Conservation (phyloP, 1,140 invertebrate species). For the Papilio polytes region DNA sequence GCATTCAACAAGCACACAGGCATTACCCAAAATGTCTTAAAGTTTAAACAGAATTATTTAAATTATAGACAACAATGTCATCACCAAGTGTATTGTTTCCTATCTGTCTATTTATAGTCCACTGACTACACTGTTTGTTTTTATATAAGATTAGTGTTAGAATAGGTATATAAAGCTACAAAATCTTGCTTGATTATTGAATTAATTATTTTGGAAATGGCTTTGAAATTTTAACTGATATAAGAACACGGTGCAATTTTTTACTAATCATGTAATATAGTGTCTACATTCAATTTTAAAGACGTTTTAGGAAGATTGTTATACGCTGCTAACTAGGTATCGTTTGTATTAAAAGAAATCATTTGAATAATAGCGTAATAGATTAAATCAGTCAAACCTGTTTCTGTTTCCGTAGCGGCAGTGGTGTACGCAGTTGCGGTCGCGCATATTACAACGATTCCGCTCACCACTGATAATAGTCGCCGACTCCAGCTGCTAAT, state of each 20-base stretch:
- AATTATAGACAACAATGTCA: background rate
- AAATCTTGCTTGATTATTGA: no score
- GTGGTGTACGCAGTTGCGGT: slow-evolving; percentile 46
- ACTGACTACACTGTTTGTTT: background rate
- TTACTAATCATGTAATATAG: background rate
- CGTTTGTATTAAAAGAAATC: slow-evolving; percentile 31
- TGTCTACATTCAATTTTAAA: slow-evolving; percentile 6
- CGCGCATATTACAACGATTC: slow-evolving; percentile 52
- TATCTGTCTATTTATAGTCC: background rate
- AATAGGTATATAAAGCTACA: no score
- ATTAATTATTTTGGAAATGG: slow-evolving; percentile 42
- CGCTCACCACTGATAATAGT: slow-evolving; percentile 51
- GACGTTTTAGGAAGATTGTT: slow-evolving; percentile 1
- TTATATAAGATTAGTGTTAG: background rate
- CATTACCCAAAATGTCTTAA: background rate
- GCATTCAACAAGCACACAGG: background rate
- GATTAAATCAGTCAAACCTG: slow-evolving; percentile 68
- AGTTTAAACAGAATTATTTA: background rate
- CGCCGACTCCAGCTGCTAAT: slow-evolving; percentile 48
- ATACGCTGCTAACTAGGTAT: background rate
- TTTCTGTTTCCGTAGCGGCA: slow-evolving; percentile 28
- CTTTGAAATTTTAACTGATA: slow-evolving; percentile 56
- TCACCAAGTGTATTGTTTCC: background rate
- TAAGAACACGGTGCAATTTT: slow-evolving; percentile 46
- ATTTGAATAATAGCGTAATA: slow-evolving; percentile 50